A percentile compares a stretch with the other conserved stretches of the same genome.
These are phyloP conservation scores for Cyphomyrmex costatus DNA, from an alignment of 1,140 invertebrate genomes.

Conservation along the genomic window DNA sequence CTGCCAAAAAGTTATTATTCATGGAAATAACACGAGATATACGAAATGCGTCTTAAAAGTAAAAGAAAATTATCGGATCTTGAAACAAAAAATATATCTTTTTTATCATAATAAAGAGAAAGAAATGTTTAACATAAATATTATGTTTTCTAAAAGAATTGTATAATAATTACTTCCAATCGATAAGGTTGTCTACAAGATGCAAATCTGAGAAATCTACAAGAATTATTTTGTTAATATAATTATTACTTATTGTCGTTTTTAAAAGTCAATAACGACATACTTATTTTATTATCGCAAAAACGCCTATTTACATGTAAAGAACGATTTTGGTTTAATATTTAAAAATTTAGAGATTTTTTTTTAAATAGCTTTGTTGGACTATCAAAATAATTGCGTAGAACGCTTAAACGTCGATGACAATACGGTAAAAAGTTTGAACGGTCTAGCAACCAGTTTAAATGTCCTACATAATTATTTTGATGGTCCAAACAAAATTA, in stretches of 20 bases:
- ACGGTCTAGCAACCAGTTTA: too few species aligned
- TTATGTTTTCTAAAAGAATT: not conserved
- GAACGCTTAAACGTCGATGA: too few species aligned
- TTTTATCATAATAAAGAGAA: not conserved
- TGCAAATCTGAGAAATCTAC: not conserved
- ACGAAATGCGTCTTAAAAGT: not conserved
- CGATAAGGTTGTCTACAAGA: not conserved
- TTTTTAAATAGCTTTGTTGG: too few species aligned
- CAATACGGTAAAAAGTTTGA: too few species aligned
- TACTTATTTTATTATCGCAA: not conserved
- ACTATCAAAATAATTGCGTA: too few species aligned
- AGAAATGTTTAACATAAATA: not conserved
- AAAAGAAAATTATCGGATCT: constrained; percentile 2
- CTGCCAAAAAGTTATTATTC: constrained; percentile 41
- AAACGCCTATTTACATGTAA: not conserved
- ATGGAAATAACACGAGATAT: constrained; percentile 24
- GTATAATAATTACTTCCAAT: not conserved
- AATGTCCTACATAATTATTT: too few species aligned
- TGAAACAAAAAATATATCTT: not conserved
- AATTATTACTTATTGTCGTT: not conserved
- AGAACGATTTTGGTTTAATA: too few species aligned
- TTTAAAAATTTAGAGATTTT: too few species aligned
- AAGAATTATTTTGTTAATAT: not conserved
- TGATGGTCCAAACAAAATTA: too few species aligned
- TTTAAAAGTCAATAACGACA: not conserved